Conservation (phyloP, 2,113 vertebrate genomes). For the Mus pahari region DNA sequence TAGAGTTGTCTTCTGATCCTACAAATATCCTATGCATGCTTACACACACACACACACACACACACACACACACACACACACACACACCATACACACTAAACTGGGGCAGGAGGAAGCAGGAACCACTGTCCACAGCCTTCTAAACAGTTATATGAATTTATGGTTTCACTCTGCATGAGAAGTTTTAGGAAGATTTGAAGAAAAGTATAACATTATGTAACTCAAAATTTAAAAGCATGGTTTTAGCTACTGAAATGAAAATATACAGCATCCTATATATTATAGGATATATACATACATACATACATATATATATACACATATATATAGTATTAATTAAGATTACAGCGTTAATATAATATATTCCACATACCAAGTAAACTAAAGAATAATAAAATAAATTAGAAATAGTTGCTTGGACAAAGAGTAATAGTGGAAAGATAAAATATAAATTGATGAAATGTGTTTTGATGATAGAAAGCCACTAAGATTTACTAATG, state of each 20-base stretch:
- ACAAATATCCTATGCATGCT: too few species aligned
- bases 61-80: background rate
- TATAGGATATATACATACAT: background rate
- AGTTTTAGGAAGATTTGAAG: background rate
- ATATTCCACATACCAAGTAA: background rate
- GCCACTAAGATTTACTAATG: background rate
- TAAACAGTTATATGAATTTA: background rate
- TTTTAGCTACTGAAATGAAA: background rate
- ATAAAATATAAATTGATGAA: background rate
- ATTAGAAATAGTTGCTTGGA: background rate
- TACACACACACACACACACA: background rate
- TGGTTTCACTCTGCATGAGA: constrained; percentile 18
- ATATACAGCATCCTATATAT: background rate
- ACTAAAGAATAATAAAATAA: background rate
- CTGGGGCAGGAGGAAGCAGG: background rate
- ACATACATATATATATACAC: too few species aligned
- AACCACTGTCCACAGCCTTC: background rate
- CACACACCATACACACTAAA: background rate
- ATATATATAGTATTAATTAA: background rate
- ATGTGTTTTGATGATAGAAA: background rate
- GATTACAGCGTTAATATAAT: background rate
- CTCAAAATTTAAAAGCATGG: background rate
- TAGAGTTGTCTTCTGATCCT: background rate
- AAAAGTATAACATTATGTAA: background rate
- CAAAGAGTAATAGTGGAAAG: background rate